These are phyloP conservation scores for Psittacula derbiana DNA, from an alignment of 2,797 vertebrate species.

Conservation along the genomic window DNA sequence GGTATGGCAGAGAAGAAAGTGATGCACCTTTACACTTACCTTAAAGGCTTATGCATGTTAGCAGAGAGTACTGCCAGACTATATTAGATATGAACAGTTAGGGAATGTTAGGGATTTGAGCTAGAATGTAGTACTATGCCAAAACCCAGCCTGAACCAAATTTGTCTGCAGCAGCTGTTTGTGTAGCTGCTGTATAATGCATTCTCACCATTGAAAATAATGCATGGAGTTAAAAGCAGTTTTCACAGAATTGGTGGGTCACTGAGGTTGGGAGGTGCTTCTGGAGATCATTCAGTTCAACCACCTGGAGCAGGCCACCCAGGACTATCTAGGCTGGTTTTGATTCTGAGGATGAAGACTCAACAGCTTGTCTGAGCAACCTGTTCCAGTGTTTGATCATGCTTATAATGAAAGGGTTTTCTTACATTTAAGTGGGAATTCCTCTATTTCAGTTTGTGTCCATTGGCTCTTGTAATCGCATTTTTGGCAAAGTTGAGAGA, in stretches of 20 bases:
- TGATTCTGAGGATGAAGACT: neutral
- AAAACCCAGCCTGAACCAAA: neutral
- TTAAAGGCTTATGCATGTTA: rapidly evolving
- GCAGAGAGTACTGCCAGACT: neutral
- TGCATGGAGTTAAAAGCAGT: neutral
- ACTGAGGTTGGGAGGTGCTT: neutral
- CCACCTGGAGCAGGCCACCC: neutral
- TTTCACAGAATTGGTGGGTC: neutral
- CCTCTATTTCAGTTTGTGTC: neutral
- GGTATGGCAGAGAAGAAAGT: neutral
- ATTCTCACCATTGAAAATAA: neutral
- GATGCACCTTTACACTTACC: neutral
- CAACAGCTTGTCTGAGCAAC: neutral
- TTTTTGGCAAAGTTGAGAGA: neutral
- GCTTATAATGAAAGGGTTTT: neutral
- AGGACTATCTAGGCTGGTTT: neutral
- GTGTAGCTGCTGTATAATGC: neutral
- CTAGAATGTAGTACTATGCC: neutral
- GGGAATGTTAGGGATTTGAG: neutral
- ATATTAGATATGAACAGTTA: neutral
- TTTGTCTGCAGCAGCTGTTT: neutral
- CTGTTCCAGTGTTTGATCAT: neutral
- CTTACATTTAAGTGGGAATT: neutral
- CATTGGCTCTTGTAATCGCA: neutral
- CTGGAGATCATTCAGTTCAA: neutral